Conservation (phyloP, 2,113 vertebrate genomes). For the Rutilus rutilus region DNA sequence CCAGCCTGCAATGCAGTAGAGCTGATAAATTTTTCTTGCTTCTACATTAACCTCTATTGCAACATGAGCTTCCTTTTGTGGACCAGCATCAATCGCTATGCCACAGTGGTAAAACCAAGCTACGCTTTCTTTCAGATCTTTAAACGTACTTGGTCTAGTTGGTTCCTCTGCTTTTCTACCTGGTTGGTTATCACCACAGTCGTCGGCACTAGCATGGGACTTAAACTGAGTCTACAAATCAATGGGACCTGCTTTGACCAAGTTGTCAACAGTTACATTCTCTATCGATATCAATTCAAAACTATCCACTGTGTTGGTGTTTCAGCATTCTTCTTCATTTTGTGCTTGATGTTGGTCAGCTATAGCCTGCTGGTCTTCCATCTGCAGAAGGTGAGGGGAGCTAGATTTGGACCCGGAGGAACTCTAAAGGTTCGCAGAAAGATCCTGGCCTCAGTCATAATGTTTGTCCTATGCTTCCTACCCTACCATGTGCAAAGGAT, state of each 20-base stretch:
- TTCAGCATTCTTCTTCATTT: constrained; percentile 46
- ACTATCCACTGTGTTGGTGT: not conserved
- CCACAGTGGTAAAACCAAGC: constrained; percentile 39
- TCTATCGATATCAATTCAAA: not conserved
- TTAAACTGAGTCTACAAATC: not conserved
- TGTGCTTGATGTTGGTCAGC: constrained; percentile 49
- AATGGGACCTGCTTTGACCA: constrained; percentile 42
- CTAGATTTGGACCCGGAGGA: constrained; percentile 28
- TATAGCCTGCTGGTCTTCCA: constrained; percentile 52
- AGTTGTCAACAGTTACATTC: not conserved
- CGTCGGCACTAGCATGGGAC: not conserved
- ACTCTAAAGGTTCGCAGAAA: constrained; percentile 54
- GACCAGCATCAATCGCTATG: constrained; percentile 54
- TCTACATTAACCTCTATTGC: constrained; percentile 54
- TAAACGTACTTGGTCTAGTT: not conserved
- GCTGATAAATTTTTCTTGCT: constrained; percentile 21
- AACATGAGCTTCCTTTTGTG: constrained; percentile 55
- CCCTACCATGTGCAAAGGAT: constrained; percentile 56
- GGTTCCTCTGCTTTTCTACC: constrained; percentile 38
- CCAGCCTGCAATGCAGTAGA: not conserved
- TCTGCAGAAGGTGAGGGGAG: constrained; percentile 43
- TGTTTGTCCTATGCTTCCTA: constrained; percentile 57
- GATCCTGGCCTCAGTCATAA: constrained; percentile 46
- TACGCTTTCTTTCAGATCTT: constrained; percentile 15
- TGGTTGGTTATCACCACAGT: constrained; percentile 4